Base-by-base conservation (phyloP, 2,888 invertebrate species). In the Drepana falcataria region DNA sequence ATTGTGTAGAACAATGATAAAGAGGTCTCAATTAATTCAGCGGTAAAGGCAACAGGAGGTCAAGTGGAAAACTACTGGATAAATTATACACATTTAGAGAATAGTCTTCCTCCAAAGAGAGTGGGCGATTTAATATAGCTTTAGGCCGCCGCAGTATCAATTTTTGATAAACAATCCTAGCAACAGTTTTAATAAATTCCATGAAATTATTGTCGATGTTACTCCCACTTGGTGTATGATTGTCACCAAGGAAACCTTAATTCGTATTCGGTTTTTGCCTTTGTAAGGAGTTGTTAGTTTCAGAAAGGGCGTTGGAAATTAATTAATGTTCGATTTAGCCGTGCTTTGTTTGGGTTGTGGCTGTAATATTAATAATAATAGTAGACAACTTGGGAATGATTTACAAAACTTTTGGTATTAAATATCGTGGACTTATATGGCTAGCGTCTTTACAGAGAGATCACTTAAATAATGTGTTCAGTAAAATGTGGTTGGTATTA, bases 181-280 rank as follows among this genome's bases (percentile, higher is more conserved):
- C 59, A 60, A 66, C 61, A 69, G 69, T 70, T 71, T 65, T 71
- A 73, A 76, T 69, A 59, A 75, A 74, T 73, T 72, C 68, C 58
- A 53, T 55, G 59, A 63, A 68, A 60, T 63, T 64, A 63, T 57
- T 56, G 57, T 53, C 52, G 51, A 37, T 58, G 54, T 49, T 51
- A 55, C 59, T 52, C 57, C 57, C 58, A 53, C 56, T 59, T 53
- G 52, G 56, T 51, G 49, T 51, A 7, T 21, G 35, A 34, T 57
- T 61, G 57, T 63, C 56, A 57, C 21, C 63, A 63, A 48, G 59
- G 51, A 57, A 55, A 56, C 54, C 55, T 49, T 51, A 59, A 59
- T 53, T 47, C 41, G 35, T 37, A n/a, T 35, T 47, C 9, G 52
- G 53, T 44, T 54, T 55, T 47, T 33, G 51, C 40, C 40, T 49